Evolutionary conservation across 2,888 invertebrate genomes (phyloP), one percentile per base, ranked within the genome.

Genomic region (Cheilosia grossa): DNA sequence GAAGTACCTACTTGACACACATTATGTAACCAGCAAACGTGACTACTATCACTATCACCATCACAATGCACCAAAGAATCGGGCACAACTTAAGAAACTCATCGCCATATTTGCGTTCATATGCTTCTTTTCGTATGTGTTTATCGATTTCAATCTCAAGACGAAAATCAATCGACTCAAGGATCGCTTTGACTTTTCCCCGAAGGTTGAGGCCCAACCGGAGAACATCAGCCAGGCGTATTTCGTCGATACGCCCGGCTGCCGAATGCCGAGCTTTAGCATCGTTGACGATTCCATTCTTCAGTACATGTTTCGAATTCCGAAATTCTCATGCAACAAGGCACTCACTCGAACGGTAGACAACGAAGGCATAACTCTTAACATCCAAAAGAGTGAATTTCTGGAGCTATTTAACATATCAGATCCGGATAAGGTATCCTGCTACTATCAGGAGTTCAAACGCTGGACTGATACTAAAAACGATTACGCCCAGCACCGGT

Each of bases 201-300:
- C 90, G 0, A 90, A 90, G 61, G 89, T 90, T 66, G 91, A 91
- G 63, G 89, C 90, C 27, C 61, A 47, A 58, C 49, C 75, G 24
- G 89, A 89, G 13, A 91, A 91, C 44, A 87, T 88, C 9, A 91
- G 88, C 2, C 89, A 90, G 78, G 89, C 91, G 6, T 92, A 92
- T 74, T 92, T 92, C 54, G 90, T 92, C 19, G 90, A 92, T 64
- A 91, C 91, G 2, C 88, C 90, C 2, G 92, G 92, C 51, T 92
- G 92, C 74, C 91, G 91, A 2, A 92, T 92, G 91, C 92, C 92
- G 13, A 90, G 89, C 74, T 92, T 92, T 64, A 90, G 91, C 40
- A 88, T 90, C 24, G 86, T 88, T 24, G 91, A 91, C 77, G 90
- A 90, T 21, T 90, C 89, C 54, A 89, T 92, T 21, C 79, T 89